Conservation (phyloP, 2,888 invertebrate species). For the Hetaerina titia region DNA sequence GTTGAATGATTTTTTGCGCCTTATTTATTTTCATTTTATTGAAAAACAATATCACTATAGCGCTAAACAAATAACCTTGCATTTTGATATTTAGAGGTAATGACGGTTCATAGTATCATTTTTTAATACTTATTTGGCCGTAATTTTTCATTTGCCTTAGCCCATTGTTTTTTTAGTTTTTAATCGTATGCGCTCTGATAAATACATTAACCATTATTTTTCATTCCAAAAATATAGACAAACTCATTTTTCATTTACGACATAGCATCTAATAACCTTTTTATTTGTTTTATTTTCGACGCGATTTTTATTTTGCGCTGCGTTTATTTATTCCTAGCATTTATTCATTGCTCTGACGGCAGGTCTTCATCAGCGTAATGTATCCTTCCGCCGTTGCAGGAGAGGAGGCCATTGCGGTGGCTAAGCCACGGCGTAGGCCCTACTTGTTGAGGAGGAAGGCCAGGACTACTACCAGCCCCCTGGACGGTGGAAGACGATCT, state of each 20-base stretch:
- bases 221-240: background rate
- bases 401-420: constrained; percentile 77
- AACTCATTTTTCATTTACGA: background rate
- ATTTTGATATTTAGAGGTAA: background rate
- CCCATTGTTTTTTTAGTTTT: background rate
- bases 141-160: background rate
- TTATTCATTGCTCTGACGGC: constrained; percentile 60
- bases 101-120: background rate
- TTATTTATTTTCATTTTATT: background rate
- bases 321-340: constrained; percentile 58
- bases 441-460: constrained; percentile 92
- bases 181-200: background rate
- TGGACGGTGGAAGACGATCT: constrained; percentile 85
- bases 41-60: background rate
- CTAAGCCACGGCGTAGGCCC: constrained; percentile 88
- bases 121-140: background rate
- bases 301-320: constrained; percentile 11
- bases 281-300: constrained; percentile 43
- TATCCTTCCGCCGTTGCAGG: constrained; percentile 75
- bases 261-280: background rate
- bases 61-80: background rate
- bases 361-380: constrained; percentile 65
- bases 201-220: background rate
- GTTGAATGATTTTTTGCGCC: background rate
- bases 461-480: constrained; percentile 89